Percentiles rank a stretch among this genome's conserved stretches.
These are phyloP conservation scores for Camponotus fellah DNA, from an alignment of 2,888 invertebrate species.

Conservation along the genomic window DNA sequence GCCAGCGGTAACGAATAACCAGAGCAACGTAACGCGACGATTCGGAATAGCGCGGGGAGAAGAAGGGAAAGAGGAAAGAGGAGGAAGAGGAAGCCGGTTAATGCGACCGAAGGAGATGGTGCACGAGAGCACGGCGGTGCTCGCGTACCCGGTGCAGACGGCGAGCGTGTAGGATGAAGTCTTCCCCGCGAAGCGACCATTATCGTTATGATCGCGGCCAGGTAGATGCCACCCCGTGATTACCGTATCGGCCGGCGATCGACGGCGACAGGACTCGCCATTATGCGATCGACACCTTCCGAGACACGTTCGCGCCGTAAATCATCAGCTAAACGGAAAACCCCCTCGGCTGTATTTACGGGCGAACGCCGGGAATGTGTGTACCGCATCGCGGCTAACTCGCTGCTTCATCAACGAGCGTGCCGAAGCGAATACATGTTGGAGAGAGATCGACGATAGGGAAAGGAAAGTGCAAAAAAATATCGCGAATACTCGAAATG, in stretches of 20 bases:
- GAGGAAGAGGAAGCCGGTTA: constrained; percentile 43
- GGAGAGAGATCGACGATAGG: not conserved
- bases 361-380: constrained; percentile 62
- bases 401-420: constrained; percentile 32
- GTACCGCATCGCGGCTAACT: constrained; percentile 54
- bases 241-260: constrained; percentile 83
- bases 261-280: constrained; percentile 81
- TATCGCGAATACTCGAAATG: not conserved
- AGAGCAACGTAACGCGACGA: constrained; percentile 53
- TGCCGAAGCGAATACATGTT: constrained; percentile 59
- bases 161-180: constrained; percentile 79
- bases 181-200: constrained; percentile 80
- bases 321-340: constrained; percentile 81
- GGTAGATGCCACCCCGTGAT: constrained; percentile 84
- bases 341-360: constrained; percentile 76
- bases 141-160: constrained; percentile 62
- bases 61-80: constrained; percentile 1
- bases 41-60: constrained; percentile 13
- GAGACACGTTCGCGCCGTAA: constrained; percentile 82
- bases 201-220: constrained; percentile 82
- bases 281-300: constrained; percentile 84
- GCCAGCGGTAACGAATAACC: constrained; percentile 44
- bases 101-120: constrained; percentile 43
- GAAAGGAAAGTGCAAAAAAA: not conserved
- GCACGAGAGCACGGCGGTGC: constrained; percentile 45